phyloP scores from a whole-genome alignment of 2,113 vertebrate genomes.

The Cairina moschata region DNA sequence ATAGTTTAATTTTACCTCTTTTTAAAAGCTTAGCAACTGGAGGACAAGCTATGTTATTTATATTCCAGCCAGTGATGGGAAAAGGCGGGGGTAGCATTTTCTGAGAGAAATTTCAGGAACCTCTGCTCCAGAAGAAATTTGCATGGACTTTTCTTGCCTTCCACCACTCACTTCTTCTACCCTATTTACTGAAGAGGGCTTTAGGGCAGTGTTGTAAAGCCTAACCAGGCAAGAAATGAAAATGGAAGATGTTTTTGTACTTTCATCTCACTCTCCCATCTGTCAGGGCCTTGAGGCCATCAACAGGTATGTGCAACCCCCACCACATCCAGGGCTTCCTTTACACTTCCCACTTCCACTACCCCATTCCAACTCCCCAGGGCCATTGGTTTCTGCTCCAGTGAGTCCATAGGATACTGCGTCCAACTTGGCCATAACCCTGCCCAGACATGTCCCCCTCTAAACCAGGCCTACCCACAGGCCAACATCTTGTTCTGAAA shows the following conservation, averaged over 20 bases:
- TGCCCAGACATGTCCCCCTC: not conserved
- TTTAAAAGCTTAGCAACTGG: not conserved
- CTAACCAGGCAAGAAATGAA: not conserved
- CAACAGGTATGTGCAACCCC: not conserved
- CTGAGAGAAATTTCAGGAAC: not conserved
- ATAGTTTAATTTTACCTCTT: not conserved
- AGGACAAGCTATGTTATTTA: not conserved
- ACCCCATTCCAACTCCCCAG: not conserved
- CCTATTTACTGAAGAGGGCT: not conserved
- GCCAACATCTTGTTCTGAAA: too few species aligned
- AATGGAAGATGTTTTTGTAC: not conserved
- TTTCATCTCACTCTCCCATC: not conserved
- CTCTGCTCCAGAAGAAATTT: not conserved
- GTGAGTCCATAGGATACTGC: accelerated
- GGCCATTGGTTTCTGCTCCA: not conserved
- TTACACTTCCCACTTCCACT: not conserved
- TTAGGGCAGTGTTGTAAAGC: not conserved
- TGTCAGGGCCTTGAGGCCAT: not conserved
- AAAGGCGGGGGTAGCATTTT: not conserved
- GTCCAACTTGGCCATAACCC: not conserved
- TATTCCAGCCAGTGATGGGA: not conserved
- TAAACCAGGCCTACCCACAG: accelerated
- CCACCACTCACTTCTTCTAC: not conserved
- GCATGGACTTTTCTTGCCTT: not conserved
- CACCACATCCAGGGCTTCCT: not conserved